A percentile compares a stretch with the other conserved stretches of the same genome.
Conservation (phyloP, 2,888 invertebrate genomes). For the Archips crataeganus region DNA sequence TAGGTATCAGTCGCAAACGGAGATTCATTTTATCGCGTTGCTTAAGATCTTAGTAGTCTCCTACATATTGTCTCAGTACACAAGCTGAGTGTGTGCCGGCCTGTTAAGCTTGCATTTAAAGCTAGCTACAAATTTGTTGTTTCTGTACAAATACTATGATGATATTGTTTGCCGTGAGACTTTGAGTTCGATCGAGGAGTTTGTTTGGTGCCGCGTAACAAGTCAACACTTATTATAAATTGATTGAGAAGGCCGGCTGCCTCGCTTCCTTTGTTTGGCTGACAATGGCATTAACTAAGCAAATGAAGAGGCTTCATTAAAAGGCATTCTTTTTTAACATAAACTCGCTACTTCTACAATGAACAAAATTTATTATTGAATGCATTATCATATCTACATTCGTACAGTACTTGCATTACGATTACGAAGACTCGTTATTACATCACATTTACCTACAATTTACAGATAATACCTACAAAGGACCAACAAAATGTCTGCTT, state of each 20-base stretch:
- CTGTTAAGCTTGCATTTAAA: conserved; percentile 84
- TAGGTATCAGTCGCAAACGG: conserved; percentile 81
- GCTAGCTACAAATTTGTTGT: conserved; percentile 85
- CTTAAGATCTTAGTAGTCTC: conserved; percentile 83
- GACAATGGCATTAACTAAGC: conserved; percentile 33
- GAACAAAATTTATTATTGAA: neutral
- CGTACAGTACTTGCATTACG: neutral
- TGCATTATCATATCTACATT: neutral
- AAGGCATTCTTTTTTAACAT: conserved; percentile 20
- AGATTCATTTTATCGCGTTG: conserved; percentile 86
- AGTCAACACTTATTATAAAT: conserved; percentile 73
- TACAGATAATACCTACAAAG: neutral
- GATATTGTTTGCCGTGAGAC: conserved; percentile 84
- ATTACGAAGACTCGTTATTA: neutral
- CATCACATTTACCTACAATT: neutral
- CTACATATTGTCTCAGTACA: conserved; percentile 85
- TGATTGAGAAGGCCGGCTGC: conserved; percentile 70
- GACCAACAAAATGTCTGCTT: neutral
- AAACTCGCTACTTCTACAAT: neutral
- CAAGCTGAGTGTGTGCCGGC: conserved; percentile 80
- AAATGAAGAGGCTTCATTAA: conserved; percentile 38
- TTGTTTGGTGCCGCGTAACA: conserved; percentile 73
- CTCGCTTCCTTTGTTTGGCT: conserved; percentile 37
- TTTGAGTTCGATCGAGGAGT: conserved; percentile 82
- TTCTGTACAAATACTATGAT: conserved; percentile 84